A percentile compares a stretch with the other conserved stretches of the same genome.
Evolutionary conservation across 2,797 vertebrate genomes (phyloP).

Genomic region (Diceros bicornis): DNA sequence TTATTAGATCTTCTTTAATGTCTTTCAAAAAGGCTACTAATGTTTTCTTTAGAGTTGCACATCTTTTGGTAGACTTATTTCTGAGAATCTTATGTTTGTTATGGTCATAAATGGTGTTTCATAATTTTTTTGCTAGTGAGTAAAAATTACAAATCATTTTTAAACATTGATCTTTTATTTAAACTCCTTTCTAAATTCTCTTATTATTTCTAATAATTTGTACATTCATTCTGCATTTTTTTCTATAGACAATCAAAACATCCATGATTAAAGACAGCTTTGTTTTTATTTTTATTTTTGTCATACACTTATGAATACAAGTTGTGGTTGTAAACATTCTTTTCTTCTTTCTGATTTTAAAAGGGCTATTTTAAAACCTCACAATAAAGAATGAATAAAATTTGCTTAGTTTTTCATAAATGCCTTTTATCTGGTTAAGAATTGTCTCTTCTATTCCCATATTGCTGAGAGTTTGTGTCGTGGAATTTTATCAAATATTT

Average conservation of each 20-base stretch:
- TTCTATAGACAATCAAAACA: neutral
- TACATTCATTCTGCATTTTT: neutral
- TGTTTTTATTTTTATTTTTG: neutral
- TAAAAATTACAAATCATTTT: slow-evolving; percentile 11
- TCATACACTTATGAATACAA: neutral
- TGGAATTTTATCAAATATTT: slow-evolving; percentile 17
- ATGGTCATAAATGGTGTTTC: neutral
- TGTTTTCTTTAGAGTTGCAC: neutral
- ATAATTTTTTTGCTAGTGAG: neutral
- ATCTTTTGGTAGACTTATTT: slow-evolving; percentile 50
- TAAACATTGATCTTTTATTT: slow-evolving; percentile 24
- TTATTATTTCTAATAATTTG: neutral
- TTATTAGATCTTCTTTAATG: neutral
- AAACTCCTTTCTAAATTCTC: neutral
- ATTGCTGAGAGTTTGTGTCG: slow-evolving; percentile 6
- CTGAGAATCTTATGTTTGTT: slow-evolving; percentile 36
- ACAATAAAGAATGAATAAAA: neutral
- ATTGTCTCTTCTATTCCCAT: neutral
- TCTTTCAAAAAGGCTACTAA: neutral
- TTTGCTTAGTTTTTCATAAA: slow-evolving; percentile 14
- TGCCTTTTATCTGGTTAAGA: slow-evolving; percentile 34
- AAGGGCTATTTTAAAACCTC: slow-evolving; percentile 48
- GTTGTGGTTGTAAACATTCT: neutral
- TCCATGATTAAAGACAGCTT: neutral
- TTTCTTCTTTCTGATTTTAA: slow-evolving; percentile 34